Percentiles rank a stretch among this genome's conserved stretches.
phyloP scores from a whole-genome alignment of 2,113 vertebrate genomes.

The Crypturellus undulatus region DNA sequence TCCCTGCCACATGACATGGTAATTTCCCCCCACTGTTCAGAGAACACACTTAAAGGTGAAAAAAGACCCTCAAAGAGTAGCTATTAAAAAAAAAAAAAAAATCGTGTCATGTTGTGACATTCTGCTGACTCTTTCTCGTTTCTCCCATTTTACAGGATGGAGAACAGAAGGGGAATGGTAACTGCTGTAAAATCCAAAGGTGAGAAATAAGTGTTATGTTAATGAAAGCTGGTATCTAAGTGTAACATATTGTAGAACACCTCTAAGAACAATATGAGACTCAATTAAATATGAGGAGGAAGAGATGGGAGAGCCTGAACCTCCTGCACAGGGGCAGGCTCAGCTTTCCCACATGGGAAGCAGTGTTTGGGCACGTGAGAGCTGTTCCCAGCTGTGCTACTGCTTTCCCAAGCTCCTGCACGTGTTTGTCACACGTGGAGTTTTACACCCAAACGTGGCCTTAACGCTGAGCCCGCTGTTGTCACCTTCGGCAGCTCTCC shows the following conservation, averaged over 20 bases:
- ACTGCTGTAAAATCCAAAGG: conserved; percentile 86
- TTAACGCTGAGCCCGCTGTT: neutral
- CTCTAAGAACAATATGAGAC: accelerated
- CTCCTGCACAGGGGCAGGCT: neutral
- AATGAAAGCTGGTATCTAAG: accelerated
- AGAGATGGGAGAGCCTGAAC: neutral
- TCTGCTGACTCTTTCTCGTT: neutral
- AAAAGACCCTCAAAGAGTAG: neutral
- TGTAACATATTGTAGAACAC: neutral
- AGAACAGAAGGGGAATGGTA: conserved; percentile 58
- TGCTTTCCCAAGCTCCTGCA: neutral
- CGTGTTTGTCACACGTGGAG: neutral
- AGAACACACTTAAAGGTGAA: neutral
- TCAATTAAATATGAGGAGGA: neutral
- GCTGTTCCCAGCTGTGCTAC: neutral
- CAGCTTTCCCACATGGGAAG: neutral
- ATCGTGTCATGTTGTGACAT: neutral
- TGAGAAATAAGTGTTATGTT: conserved; percentile 54
- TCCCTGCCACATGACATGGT: neutral
- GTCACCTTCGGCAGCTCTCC: neutral
- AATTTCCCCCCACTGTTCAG: neutral
- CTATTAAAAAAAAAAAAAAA: neutral
- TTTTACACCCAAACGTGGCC: neutral
- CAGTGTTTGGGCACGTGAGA: neutral
- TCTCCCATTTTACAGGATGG: conserved; percentile 80